A percentile compares a stretch with the other conserved stretches of the same genome.
Evolutionary conservation across 2,888 invertebrate species (phyloP).

Genomic region (Malthinus seriepunctatus): DNA sequence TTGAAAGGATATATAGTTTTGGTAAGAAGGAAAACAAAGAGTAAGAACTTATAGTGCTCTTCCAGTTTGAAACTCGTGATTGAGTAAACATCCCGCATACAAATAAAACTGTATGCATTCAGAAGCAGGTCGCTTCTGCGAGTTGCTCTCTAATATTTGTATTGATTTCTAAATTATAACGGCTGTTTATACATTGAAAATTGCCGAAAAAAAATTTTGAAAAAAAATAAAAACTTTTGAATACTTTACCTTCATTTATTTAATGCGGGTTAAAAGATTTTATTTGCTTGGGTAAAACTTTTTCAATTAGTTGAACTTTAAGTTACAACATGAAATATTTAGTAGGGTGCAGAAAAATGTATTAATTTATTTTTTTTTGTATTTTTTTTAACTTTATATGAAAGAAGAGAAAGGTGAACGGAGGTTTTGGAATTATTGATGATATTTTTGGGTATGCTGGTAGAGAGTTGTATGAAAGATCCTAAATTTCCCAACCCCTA

Average conservation of each 20-base stretch:
- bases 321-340: slow-evolving; percentile 26
- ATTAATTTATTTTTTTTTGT: slow-evolving; percentile 21
- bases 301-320: slow-evolving; percentile 35
- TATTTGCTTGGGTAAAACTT: slow-evolving; percentile 27
- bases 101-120: slow-evolving; percentile 34
- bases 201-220: slow-evolving; percentile 13
- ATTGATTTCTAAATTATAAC: slow-evolving; percentile 35
- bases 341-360: slow-evolving; percentile 11
- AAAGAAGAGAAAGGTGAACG: neutral
- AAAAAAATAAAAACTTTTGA: slow-evolving; percentile 19
- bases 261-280: slow-evolving; percentile 29
- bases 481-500: slow-evolving; percentile 14
- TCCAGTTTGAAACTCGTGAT: slow-evolving; percentile 22
- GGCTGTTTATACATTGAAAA: slow-evolving; percentile 28
- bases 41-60: slow-evolving; percentile 17
- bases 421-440: too few relatives aligned
- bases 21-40: slow-evolving; percentile 23
- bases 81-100: slow-evolving; percentile 34
- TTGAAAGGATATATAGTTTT: slow-evolving; percentile 10
- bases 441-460: slow-evolving; percentile 2
- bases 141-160: slow-evolving; percentile 28
- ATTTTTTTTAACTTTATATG: neutral
- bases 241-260: slow-evolving; percentile 23
- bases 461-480: slow-evolving; percentile 8
- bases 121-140: slow-evolving; percentile 32